Evolutionary conservation across 2,113 vertebrate species (phyloP).

Genomic region (Gymnogyps californianus): DNA sequence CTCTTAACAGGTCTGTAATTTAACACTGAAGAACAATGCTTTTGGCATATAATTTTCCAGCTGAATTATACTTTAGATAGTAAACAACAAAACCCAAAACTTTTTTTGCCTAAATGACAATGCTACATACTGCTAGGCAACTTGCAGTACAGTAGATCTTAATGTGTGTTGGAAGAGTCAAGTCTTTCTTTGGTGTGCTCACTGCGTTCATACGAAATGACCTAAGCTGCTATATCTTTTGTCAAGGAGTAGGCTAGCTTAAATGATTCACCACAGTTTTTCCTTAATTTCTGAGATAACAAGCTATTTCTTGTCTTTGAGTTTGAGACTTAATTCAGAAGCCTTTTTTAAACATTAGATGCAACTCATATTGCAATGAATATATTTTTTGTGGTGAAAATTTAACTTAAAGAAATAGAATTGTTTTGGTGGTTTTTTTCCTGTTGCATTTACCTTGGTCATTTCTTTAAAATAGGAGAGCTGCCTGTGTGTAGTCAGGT

Average conservation of each 20-base stretch:
- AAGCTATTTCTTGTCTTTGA: background rate
- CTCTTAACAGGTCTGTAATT: background rate
- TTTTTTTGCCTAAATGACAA: background rate
- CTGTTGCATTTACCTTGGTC: background rate
- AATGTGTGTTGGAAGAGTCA: background rate
- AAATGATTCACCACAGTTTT: background rate
- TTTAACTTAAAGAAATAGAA: background rate
- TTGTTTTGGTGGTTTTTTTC: background rate
- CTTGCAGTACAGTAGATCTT: background rate
- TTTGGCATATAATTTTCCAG: background rate
- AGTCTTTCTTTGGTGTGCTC: background rate
- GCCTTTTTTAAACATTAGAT: background rate
- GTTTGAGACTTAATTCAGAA: background rate
- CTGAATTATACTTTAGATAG: background rate
- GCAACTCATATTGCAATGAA: background rate
- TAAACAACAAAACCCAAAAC: background rate
- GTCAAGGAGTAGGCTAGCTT: background rate
- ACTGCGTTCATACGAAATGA: background rate
- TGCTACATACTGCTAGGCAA: background rate
- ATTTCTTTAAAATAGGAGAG: background rate
- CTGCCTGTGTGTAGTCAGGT: background rate
- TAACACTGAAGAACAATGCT: background rate
- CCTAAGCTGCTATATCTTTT: background rate
- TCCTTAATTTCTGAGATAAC: background rate
- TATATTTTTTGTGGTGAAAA: background rate